Conservation (phyloP, 2,113 vertebrate genomes). For the Melanostigma gelatinosum region DNA sequence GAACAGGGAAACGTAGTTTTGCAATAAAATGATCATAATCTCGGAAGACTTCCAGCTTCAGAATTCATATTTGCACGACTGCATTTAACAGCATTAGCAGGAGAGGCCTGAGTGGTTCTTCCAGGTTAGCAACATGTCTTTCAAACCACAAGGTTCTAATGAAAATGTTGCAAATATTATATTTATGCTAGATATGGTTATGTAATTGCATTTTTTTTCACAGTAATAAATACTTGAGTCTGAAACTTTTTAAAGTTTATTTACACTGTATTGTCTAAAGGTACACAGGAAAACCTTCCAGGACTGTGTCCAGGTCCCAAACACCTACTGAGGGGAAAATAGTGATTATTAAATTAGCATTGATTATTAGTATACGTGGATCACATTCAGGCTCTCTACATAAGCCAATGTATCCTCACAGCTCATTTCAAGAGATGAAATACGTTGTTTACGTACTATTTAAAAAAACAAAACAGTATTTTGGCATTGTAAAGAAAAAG, state of each 20-base stretch:
- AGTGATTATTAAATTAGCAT: constrained; percentile 46
- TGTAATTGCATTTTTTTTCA: not conserved
- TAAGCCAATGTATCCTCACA: constrained; percentile 30
- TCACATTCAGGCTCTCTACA: constrained; percentile 50
- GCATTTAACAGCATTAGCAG: too few species aligned
- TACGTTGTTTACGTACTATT: not conserved
- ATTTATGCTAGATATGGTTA: not conserved
- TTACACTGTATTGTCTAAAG: constrained; percentile 64
- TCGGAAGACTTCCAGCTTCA: too few species aligned
- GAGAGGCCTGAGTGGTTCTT: not conserved
- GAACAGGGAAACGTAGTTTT: too few species aligned
- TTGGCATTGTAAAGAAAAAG: constrained; percentile 54
- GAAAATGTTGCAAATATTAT: not conserved
- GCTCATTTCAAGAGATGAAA: constrained; percentile 54
- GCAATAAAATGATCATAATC: too few species aligned
- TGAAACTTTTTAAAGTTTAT: constrained; percentile 68
- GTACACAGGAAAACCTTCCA: constrained; percentile 70
- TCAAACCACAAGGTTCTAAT: not conserved
- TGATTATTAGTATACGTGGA: constrained; percentile 29
- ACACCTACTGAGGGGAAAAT: constrained; percentile 29
- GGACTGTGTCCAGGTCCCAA: constrained; percentile 55
- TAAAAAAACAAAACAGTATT: constrained; percentile 32
- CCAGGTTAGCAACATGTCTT: not conserved
- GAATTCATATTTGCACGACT: too few species aligned
- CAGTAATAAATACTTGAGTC: constrained; percentile 8